Percentiles rank a stretch among this genome's conserved stretches.
These are phyloP conservation scores for Orchestes rusci DNA, from an alignment of 2,888 invertebrate genomes.

Conservation along the genomic window DNA sequence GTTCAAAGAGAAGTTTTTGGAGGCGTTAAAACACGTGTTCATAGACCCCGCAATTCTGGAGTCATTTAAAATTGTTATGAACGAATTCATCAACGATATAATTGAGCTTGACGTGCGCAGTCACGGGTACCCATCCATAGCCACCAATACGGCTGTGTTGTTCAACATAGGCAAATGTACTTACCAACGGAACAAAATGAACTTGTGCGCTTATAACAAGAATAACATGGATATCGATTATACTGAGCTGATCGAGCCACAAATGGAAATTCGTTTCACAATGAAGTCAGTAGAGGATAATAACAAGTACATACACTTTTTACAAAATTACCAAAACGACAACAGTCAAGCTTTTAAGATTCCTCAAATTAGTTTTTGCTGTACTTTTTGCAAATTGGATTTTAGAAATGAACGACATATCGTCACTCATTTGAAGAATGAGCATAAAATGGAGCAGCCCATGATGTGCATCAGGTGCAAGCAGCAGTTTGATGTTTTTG, in stretches of 20 bases:
- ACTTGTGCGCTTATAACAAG: conserved; percentile 15
- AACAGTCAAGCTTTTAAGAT: conserved; percentile 3
- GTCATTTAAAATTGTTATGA: conserved; percentile 23
- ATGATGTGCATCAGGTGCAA: conserved; percentile 29
- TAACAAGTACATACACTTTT: conserved; percentile 6
- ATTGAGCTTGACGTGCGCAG: conserved; percentile 24
- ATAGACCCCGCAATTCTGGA: conserved; percentile 13
- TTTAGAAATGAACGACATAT: conserved; percentile 15
- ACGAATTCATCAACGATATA: conserved; percentile 28
- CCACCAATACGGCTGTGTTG: conserved; percentile 27
- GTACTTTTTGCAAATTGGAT: conserved; percentile 24
- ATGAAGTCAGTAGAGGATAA: conserved; percentile 8
- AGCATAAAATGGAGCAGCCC: conserved; percentile 31
- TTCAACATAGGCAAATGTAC: conserved; percentile 28
- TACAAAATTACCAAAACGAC: conserved; percentile 10
- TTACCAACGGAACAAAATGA: conserved; percentile 28
- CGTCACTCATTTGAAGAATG: conserved; percentile 25
- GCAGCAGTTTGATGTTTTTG: conserved; percentile 8
- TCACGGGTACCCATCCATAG: conserved; percentile 24
- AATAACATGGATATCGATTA: conserved; percentile 25
- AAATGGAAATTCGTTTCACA: conserved; percentile 25
- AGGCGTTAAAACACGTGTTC: conserved; percentile 20
- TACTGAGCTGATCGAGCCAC: conserved; percentile 30
- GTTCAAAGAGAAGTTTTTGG: conserved; percentile 21
- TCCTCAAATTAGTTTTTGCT: conserved; percentile 24